phyloP scores from a whole-genome alignment of 2,797 vertebrate species.

The Muscicapa striata region DNA sequence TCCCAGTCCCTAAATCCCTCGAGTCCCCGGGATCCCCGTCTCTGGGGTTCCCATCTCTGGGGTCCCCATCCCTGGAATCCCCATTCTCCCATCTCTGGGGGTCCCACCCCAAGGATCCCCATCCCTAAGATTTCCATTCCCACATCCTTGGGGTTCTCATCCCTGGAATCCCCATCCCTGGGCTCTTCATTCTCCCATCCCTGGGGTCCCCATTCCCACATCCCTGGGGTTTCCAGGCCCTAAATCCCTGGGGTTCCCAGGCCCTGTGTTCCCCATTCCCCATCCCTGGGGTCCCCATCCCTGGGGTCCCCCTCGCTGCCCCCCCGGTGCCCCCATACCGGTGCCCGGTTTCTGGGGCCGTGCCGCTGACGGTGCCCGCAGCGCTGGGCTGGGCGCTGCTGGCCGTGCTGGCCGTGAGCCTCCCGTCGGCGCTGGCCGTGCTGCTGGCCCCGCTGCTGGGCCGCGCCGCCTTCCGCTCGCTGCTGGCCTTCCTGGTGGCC shows the following conservation, averaged over 20 bases:
- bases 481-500: conserved; percentile 82
- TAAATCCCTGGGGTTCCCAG: too few species aligned
- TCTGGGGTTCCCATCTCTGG: not conserved
- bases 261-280: not conserved
- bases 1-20: not conserved
- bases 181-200: too few species aligned
- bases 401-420: conserved; percentile 78
- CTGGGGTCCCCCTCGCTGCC: too few species aligned
- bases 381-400: conserved; percentile 79
- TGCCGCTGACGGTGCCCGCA: conserved; percentile 6
- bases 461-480: conserved; percentile 55
- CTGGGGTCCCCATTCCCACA: too few species aligned
- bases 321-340: not conserved
- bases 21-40: too few species aligned
- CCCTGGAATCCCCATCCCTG: not conserved
- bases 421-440: conserved; percentile 78
- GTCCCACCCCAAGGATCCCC: not conserved
- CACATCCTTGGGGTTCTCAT: too few species aligned
- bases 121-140: too few species aligned
- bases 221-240: too few species aligned
- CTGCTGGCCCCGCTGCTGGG: conserved; percentile 73
- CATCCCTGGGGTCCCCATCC: not conserved
- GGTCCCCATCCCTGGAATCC: not conserved
- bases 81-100: not conserved
- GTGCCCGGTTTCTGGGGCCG: not conserved